Percentiles rank a stretch among this genome's conserved stretches.
These are phyloP conservation scores for Ictidomys tridecemlineatus DNA, from an alignment of 2,113 vertebrate genomes.

Conservation along the genomic window DNA sequence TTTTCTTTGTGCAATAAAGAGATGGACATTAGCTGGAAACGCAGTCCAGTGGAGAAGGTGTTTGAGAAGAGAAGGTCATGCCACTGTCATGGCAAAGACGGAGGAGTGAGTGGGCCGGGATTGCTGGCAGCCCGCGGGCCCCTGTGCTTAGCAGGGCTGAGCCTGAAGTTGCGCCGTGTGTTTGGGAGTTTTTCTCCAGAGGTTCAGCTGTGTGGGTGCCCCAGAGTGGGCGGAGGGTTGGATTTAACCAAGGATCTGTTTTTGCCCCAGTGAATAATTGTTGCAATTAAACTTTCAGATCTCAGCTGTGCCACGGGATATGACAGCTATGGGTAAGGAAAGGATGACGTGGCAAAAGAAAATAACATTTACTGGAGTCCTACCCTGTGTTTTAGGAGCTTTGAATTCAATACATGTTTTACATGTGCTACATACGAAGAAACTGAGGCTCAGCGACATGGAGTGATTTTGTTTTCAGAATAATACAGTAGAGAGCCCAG, in stretches of 20 bases:
- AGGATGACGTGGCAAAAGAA: background rate
- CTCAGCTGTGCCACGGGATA: background rate
- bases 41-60: background rate
- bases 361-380: background rate
- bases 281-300: constrained; percentile 26
- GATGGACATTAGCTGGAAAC: background rate
- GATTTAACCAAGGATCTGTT: background rate
- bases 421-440: background rate
- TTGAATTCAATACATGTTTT: background rate
- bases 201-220: background rate
- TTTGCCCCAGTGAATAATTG: constrained; percentile 13
- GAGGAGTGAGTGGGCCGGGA: background rate
- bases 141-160: fast-evolving
- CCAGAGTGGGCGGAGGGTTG: background rate
- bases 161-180: background rate
- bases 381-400: background rate
- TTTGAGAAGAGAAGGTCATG: background rate
- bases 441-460: background rate
- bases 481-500: background rate
- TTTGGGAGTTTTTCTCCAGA: no score
- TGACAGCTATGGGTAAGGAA: background rate
- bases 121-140: no score
- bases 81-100: background rate
- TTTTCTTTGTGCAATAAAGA: background rate
- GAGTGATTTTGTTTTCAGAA: background rate